Conservation (phyloP, 2,888 invertebrate species). For the Anoplius nigerrimus region DNA sequence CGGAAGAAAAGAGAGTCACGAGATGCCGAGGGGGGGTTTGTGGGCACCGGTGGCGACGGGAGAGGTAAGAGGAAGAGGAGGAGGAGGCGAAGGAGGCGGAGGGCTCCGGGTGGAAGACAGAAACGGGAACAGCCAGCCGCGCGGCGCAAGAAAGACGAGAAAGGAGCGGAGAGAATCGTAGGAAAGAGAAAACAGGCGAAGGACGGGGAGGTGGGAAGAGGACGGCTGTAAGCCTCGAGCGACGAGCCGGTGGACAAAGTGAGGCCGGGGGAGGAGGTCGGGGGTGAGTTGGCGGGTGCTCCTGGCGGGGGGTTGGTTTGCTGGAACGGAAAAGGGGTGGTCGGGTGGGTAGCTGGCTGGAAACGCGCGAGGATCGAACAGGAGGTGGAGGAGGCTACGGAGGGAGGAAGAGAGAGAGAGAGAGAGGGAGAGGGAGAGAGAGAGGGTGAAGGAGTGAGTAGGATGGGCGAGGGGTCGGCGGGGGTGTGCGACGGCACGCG, state of each 20-base stretch:
- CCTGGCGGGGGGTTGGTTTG: conserved; percentile 24
- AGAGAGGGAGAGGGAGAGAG: conserved; percentile 7
- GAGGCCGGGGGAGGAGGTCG: conserved; percentile 35
- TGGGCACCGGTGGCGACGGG: conserved; percentile 32
- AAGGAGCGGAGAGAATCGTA: not conserved
- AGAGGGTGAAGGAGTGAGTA: conserved; percentile 8
- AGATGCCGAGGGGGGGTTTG: conserved; percentile 50
- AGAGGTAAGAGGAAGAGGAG: conserved; percentile 25
- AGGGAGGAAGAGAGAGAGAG: conserved; percentile 16
- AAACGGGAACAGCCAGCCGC: conserved; percentile 13
- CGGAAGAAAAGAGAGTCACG: conserved; percentile 70
- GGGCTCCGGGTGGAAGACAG: conserved; percentile 18
- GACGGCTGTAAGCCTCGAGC: conserved; percentile 45
- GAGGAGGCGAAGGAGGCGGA: conserved; percentile 19
- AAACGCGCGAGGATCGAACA: conserved; percentile 36
- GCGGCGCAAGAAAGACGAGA: conserved; percentile 7
- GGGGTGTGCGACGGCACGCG: conserved; percentile 50
- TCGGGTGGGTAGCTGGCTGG: not conserved
- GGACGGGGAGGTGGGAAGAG: conserved; percentile 27
- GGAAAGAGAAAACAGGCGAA: not conserved
- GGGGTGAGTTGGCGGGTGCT: conserved; percentile 32
- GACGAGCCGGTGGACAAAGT: conserved; percentile 46
- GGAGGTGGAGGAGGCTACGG: conserved; percentile 22
- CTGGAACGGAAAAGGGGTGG: conserved; percentile 17
- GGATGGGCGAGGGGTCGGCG: conserved; percentile 15